Base-by-base conservation (phyloP, 2,888 invertebrate genomes). In the Carterocephalus palaemon region DNA sequence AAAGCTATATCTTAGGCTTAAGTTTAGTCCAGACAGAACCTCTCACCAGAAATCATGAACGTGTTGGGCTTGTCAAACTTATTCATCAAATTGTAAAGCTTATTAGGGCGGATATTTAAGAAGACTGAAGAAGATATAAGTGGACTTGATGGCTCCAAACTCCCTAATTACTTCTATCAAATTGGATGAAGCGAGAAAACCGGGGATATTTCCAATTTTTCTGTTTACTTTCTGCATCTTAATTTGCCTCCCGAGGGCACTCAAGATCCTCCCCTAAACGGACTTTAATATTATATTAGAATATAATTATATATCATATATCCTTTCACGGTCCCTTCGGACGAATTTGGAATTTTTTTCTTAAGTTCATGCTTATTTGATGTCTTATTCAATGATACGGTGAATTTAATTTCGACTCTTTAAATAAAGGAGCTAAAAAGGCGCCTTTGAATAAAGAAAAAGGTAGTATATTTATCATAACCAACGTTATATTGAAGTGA, bases 91-190 rank as follows among this genome's bases (percentile, higher is more conserved):
- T 15, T 23, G 8, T 5, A 17, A 24, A 10, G 15, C 16, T 37
- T 10, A 28, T 10, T n/a, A 8, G 26, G 20, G 19, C 8, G 15
- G 8, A n/a, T 16, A 33, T 34, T 42, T 16, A 36, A 19, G 16
- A n/a, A 29, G 34, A 29, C 3, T 16, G 40, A 40, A 6, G 34
- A 15, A 34, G 8, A 34, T 36, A 43, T 36, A 43, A 43, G 42
- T 43, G 42, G 28, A 16, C 15, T 16, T n/a, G 34, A 43, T 36
- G 8, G 28, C 22, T 28, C 34, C 9, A 29, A 40, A 8, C 26
- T 22, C 42, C 34, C 28, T 43, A 43, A 43, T 43, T 43, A 43
- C 42, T 43, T 29, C 34, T 36, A 34, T 43, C 22, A 43, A 43
- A 43, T 36, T 28, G 34, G 34, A 43, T 34, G 28, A 43, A 33